Percentiles rank a stretch among this genome's conserved stretches.
phyloP scores from a whole-genome alignment of 2,113 vertebrate genomes.

The Bos indicus region DNA sequence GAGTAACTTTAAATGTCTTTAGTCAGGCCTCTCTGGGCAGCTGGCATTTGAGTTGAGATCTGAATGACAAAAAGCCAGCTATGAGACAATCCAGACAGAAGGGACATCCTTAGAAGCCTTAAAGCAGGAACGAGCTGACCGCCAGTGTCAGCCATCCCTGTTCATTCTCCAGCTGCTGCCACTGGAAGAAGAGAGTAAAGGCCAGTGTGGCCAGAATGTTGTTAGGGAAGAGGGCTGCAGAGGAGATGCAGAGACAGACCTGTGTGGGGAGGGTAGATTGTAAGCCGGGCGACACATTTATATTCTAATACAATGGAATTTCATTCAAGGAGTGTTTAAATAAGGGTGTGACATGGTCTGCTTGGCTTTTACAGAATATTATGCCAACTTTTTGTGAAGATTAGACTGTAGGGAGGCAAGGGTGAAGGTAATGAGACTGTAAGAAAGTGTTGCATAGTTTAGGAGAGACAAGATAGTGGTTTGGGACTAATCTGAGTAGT shows the following conservation, averaged over 20 bases:
- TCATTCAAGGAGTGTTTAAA: neutral
- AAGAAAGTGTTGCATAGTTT: neutral
- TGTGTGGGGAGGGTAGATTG: neutral
- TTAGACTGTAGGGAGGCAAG: neutral
- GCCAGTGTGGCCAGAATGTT: neutral
- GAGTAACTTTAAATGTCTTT: neutral
- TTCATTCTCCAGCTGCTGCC: neutral
- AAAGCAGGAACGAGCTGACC: neutral
- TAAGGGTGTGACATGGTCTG: neutral
- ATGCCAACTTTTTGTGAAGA: neutral
- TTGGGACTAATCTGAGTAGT: neutral
- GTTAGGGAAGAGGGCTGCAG: neutral
- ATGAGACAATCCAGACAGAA: neutral
- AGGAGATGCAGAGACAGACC: neutral
- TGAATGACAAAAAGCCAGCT: neutral
- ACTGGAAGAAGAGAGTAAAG: neutral
- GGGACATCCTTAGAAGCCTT: neutral
- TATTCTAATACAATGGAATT: neutral
- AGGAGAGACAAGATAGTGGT: neutral
- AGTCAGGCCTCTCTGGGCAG: neutral
- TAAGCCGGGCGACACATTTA: neutral
- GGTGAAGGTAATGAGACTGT: neutral
- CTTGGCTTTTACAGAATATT: neutral
- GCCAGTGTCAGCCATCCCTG: neutral
- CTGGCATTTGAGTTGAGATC: neutral